Conservation (phyloP, 2,888 invertebrate genomes). For the Cyrtodaria siliqua region DNA sequence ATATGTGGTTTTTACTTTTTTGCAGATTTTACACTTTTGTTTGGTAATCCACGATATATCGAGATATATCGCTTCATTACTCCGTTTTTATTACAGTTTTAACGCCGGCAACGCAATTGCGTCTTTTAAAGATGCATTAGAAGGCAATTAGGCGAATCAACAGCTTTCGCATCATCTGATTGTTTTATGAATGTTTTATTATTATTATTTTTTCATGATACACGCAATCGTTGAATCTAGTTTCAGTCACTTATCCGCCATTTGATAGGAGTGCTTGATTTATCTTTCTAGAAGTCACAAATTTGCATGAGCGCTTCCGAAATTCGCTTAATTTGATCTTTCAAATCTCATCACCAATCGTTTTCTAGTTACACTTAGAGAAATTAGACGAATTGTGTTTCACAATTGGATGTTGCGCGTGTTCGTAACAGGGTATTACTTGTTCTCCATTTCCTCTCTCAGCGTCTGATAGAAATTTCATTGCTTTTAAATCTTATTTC, state of each 20-base stretch:
- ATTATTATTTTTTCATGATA: constrained; percentile 25
- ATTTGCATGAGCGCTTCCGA: constrained; percentile 54
- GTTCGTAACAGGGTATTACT: constrained; percentile 52
- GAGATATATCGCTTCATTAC: too few relatives aligned
- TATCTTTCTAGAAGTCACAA: constrained; percentile 53
- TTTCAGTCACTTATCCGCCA: constrained; percentile 54
- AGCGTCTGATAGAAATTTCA: constrained; percentile 57
- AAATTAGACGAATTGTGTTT: constrained; percentile 55
- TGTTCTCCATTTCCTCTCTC: constrained; percentile 61
- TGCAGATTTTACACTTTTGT: too few relatives aligned
- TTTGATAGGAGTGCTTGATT: constrained; percentile 61
- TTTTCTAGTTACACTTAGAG: constrained; percentile 35
- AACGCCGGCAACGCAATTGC: too few relatives aligned
- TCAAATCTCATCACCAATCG: constrained; percentile 42
- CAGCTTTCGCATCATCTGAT: constrained; percentile 26
- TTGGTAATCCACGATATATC: too few relatives aligned
- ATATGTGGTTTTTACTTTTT: too few relatives aligned
- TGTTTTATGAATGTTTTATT: constrained; percentile 47
- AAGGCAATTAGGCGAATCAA: constrained; percentile 35
- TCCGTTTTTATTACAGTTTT: too few relatives aligned
- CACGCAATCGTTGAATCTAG: constrained; percentile 58
- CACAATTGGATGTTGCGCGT: constrained; percentile 59
- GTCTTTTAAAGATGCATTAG: constrained; percentile 16
- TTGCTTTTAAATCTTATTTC: constrained; percentile 66
- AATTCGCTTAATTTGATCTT: constrained; percentile 58